phyloP scores from a whole-genome alignment of 2,888 invertebrate genomes.

The Drosophila planitibia region DNA sequence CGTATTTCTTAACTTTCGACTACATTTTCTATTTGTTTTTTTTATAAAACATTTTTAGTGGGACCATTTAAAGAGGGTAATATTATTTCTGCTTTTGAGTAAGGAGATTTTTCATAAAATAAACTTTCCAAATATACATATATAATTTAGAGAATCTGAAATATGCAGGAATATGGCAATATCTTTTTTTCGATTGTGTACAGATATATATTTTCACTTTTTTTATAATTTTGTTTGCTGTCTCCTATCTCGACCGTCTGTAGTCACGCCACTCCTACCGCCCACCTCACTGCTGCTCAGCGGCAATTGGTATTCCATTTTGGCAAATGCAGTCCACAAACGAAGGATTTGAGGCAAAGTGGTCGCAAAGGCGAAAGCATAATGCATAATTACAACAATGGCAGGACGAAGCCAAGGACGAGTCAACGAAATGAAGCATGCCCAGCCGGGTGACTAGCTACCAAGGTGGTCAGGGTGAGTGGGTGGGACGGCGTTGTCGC shows the following conservation, averaged over 20 bases:
- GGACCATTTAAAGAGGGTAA: background rate
- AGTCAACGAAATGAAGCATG: conserved; percentile 47
- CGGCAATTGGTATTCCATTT: conserved; percentile 45
- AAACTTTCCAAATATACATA: background rate
- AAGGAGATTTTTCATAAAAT: background rate
- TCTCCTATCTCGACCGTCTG: background rate
- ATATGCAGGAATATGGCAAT: background rate
- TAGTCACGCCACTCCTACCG: background rate
- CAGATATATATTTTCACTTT: background rate
- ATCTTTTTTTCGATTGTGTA: background rate
- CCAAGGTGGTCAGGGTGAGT: conserved; percentile 22
- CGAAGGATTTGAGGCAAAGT: conserved; percentile 47
- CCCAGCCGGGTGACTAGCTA: conserved; percentile 44
- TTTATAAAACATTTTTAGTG: background rate
- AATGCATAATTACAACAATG: conserved; percentile 78
- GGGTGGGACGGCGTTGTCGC: background rate
- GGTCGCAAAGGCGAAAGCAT: conserved; percentile 53
- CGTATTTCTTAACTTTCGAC: background rate
- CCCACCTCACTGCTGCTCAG: background rate
- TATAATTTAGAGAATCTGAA: background rate
- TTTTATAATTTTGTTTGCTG: background rate
- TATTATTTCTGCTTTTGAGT: background rate
- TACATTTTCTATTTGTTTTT: background rate
- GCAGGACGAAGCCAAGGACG: conserved; percentile 62
- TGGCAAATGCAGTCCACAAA: conserved; percentile 47